phyloP scores from a whole-genome alignment of 2,113 vertebrate genomes.

The Salvelinus namaycush region DNA sequence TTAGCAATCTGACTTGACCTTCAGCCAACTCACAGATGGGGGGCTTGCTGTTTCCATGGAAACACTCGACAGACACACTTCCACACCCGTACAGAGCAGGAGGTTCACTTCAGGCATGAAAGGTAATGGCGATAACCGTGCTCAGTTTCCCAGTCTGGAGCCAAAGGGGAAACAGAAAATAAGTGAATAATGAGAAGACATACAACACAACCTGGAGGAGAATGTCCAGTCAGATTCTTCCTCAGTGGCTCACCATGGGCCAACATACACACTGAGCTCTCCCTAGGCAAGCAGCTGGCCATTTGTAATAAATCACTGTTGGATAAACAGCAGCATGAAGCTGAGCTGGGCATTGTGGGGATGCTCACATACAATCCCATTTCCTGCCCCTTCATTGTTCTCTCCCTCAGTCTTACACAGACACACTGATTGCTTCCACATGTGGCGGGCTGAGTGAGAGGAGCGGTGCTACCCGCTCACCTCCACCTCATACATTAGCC shows the following conservation, averaged over 20 bases:
- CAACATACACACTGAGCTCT: neutral
- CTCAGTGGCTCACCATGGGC: neutral
- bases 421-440: slow-evolving; percentile 60
- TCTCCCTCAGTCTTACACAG: slow-evolving; percentile 19
- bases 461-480: neutral
- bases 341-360: slow-evolving; percentile 30
- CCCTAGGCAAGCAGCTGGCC: neutral
- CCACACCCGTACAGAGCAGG: neutral
- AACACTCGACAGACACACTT: slow-evolving; percentile 13
- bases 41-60: slow-evolving; percentile 33
- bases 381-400: slow-evolving; percentile 59
- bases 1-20: slow-evolving; percentile 33
- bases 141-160: neutral
- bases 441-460: slow-evolving; percentile 26
- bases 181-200: neutral
- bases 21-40: slow-evolving; percentile 2
- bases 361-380: slow-evolving; percentile 20
- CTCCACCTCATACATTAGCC: slow-evolving; percentile 11
- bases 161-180: neutral
- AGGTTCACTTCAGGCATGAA: neutral
- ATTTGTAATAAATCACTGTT: slow-evolving; percentile 18
- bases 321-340: slow-evolving; percentile 20
- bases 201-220: neutral
- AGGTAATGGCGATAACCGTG: neutral
- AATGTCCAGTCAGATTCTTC: neutral